phyloP scores from a whole-genome alignment of 2,113 vertebrate species.

The Strix uralensis region DNA sequence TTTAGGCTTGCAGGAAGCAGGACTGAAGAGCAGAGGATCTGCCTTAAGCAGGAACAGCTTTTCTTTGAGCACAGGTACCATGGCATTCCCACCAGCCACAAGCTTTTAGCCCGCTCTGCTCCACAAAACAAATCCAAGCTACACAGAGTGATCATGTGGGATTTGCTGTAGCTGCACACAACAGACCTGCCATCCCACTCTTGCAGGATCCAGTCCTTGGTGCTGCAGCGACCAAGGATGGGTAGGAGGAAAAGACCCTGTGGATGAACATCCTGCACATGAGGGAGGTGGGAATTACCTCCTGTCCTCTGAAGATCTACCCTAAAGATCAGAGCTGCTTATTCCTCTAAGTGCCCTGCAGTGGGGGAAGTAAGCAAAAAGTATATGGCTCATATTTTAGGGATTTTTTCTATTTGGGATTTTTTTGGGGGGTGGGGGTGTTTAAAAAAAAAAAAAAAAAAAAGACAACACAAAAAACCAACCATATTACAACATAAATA shows the following conservation, averaged over 20 bases:
- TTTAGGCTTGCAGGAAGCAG: neutral
- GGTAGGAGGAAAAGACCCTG: neutral
- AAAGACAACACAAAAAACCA: neutral
- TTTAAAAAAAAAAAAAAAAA: neutral
- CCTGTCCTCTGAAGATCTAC: neutral
- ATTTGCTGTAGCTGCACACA: neutral
- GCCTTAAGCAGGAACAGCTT: neutral
- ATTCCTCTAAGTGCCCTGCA: neutral
- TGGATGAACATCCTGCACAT: neutral
- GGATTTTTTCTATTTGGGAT: neutral
- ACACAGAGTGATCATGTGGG: rapidly evolving
- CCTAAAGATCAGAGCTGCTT: neutral
- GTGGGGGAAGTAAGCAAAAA: neutral
- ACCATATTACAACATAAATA: rapidly evolving
- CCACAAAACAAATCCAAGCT: neutral
- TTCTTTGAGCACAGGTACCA: neutral
- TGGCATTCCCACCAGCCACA: neutral
- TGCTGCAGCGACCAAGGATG: neutral
- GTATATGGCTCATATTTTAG: neutral
- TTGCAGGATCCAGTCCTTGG: neutral
- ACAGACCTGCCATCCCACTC: neutral
- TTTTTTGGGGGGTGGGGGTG: neutral
- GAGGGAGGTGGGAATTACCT: neutral
- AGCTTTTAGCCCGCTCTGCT: neutral
- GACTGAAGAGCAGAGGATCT: neutral